Evolutionary conservation across 1,140 invertebrate species (phyloP), one percentile per base, ranked within the genome.

Genomic region (Dinothrombium tinctorium): DNA sequence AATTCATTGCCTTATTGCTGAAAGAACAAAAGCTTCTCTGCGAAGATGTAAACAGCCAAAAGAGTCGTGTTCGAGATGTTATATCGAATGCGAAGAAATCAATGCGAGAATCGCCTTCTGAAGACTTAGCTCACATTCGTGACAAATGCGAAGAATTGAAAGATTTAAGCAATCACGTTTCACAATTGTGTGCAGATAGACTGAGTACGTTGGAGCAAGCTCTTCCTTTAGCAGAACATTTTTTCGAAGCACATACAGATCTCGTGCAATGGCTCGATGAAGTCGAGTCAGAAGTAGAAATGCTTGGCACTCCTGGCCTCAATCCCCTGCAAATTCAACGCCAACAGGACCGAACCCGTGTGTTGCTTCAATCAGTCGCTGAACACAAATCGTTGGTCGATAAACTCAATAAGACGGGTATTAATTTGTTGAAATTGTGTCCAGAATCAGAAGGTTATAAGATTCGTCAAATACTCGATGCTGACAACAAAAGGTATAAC

Each of bases 341-440:
- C 52, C 84, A 94, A 56, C 87, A 95, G 60, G 86, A 92, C 53
- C 76, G 75, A 52, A 89, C 87, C 55, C 86, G 92, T 62, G 70
- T 74, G 50, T 68, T 92, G 21, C 61, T 90, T 35, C 82, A 90
- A 53, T 82, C 79, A 23, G 79, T 94, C 37, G 73, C 72, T 47
- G 83, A 92, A 51, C 84, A 94, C 56, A 87, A 86, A 55, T 87
- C 89, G 2, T 59, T 92, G 8, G 68, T 96, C 2, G 87, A 96
- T 51, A 87, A 90, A 57, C 65, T 98, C 9, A 90, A 90, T 54
- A 92, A 94, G 57, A 94, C 89, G 4, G 65, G 86, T 1, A 76
- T 78, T 50, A 84, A 84, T 22, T 59, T 98, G 1, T 69, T 78
- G 8, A 69, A 73, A 33, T 61, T 98, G 0, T 80, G 78, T 44